Evolutionary conservation across 2,113 vertebrate species (phyloP).

Genomic region (Coregonus clupeaformis): DNA sequence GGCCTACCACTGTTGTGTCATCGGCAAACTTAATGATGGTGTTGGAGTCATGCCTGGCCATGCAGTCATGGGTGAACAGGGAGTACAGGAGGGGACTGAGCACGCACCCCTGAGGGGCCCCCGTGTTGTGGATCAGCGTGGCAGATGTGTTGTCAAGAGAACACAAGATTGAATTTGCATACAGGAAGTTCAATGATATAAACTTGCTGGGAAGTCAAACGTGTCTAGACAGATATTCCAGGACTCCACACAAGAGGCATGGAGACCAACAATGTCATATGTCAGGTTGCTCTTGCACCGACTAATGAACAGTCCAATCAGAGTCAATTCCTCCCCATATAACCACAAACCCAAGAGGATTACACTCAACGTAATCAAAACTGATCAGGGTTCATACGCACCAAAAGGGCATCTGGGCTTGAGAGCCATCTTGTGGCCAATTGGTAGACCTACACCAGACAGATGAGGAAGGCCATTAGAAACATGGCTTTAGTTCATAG

Average conservation of each 20-base stretch:
- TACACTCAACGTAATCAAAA: too few relatives aligned
- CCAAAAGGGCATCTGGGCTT: neutral
- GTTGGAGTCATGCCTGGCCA: too few relatives aligned
- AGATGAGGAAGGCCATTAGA: neutral
- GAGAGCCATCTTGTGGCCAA: neutral
- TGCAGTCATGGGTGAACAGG: too few relatives aligned
- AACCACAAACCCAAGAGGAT: too few relatives aligned
- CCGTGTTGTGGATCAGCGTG: too few relatives aligned
- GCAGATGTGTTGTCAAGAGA: neutral
- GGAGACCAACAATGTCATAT: constrained; percentile 87
- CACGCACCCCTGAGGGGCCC: too few relatives aligned
- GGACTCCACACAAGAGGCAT: constrained; percentile 76
- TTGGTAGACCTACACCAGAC: neutral
- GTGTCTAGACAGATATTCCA: constrained; percentile 85
- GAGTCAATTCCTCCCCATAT: constrained; percentile 8
- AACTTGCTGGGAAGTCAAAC: neutral
- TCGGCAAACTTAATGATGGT: too few relatives aligned
- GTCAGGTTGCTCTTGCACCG: constrained; percentile 82
- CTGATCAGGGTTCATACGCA: neutral
- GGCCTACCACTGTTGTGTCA: too few relatives aligned
- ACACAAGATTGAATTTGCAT: neutral
- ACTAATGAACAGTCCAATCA: constrained; percentile 78
- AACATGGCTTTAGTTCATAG: neutral
- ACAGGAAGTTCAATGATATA: neutral
- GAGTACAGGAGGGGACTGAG: too few relatives aligned